Evolutionary conservation across 2,113 vertebrate genomes (phyloP).

Genomic region (Alosa alosa): DNA sequence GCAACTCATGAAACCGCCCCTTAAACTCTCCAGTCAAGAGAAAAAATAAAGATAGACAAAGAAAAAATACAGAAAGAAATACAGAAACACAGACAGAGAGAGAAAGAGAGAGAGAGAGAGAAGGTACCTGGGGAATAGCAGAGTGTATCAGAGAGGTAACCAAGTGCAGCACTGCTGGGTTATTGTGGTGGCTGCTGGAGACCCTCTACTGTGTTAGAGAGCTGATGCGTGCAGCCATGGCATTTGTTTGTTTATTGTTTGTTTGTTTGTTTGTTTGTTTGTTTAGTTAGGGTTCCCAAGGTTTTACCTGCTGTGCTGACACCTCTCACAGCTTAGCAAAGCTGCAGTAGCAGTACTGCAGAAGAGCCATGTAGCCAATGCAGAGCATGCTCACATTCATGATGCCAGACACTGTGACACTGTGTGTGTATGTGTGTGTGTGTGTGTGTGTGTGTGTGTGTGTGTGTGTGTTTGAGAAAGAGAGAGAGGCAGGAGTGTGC

Average conservation of each 20-base stretch:
- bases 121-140: slow-evolving; percentile 43
- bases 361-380: background rate
- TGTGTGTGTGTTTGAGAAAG: background rate
- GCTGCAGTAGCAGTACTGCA: background rate
- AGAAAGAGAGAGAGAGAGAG: slow-evolving; percentile 13
- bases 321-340: background rate
- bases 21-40: slow-evolving; percentile 36
- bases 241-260: background rate
- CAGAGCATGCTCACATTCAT: background rate
- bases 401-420: background rate
- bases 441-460: background rate
- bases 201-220: slow-evolving; percentile 47
- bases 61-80: background rate
- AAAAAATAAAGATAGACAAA: slow-evolving; percentile 29
- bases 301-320: background rate
- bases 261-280: background rate
- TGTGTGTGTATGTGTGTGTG: background rate
- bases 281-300: background rate
- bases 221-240: background rate
- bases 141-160: slow-evolving; percentile 67
- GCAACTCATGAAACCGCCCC: too few species aligned
- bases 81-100: slow-evolving; percentile 7
- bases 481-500: background rate
- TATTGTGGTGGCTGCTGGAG: slow-evolving; percentile 48
- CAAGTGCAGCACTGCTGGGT: slow-evolving; percentile 56